phyloP scores from a whole-genome alignment of 2,113 vertebrate species.

The Entelurus aequoreus region DNA sequence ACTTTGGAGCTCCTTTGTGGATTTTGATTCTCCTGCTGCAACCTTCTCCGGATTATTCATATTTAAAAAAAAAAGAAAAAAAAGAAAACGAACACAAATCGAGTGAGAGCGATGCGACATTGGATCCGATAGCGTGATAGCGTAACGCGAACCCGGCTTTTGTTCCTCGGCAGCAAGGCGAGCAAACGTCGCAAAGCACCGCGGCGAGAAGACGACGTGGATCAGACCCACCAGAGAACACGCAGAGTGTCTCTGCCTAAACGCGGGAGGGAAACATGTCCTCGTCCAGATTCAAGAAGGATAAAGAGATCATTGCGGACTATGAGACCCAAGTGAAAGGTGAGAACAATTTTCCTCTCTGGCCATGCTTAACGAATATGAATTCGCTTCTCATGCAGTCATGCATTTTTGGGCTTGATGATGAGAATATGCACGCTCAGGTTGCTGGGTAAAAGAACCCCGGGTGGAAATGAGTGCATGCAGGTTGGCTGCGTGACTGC shows the following conservation, averaged over 20 bases:
- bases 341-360: slow-evolving; percentile 29
- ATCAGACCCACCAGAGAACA: slow-evolving; percentile 36
- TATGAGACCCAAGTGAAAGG: slow-evolving; percentile 97
- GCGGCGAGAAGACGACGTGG: slow-evolving; percentile 31
- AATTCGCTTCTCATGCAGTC: slow-evolving; percentile 1
- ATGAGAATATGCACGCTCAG: slow-evolving; percentile 32
- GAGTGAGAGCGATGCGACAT: slow-evolving; percentile 46
- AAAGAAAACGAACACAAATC: background rate
- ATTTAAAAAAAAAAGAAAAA: slow-evolving; percentile 11
- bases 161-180: slow-evolving; percentile 20
- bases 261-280: slow-evolving; percentile 77
- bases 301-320: slow-evolving; percentile 93
- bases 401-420: slow-evolving; percentile 6
- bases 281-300: slow-evolving; percentile 88
- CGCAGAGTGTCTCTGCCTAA: slow-evolving; percentile 42
- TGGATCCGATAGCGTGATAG: slow-evolving; percentile 9
- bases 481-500: slow-evolving; percentile 46
- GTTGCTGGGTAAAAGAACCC: slow-evolving; percentile 61
- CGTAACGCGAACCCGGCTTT: slow-evolving; percentile 4
- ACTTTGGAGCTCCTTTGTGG: slow-evolving; percentile 44
- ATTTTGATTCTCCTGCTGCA: slow-evolving; percentile 28
- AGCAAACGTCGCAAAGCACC: slow-evolving; percentile 24
- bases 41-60: slow-evolving; percentile 11
- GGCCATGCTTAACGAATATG: no score
- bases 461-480: slow-evolving; percentile 45